phyloP scores from a whole-genome alignment of 2,888 invertebrate genomes.

The Drosophila mercatorum region DNA sequence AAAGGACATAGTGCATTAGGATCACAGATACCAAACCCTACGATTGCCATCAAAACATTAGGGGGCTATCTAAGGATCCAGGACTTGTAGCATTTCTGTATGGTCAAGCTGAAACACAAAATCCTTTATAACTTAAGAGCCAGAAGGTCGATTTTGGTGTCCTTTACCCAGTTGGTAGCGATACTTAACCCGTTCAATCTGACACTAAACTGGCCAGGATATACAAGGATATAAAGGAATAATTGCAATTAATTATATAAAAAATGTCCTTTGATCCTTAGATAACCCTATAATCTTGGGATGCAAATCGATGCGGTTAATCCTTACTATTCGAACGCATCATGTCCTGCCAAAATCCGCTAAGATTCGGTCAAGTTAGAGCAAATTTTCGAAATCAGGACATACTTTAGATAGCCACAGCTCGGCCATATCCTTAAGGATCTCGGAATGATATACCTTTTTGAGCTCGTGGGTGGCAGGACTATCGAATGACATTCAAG shows the following conservation, averaged over 20 bases:
- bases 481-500: constrained; percentile 3
- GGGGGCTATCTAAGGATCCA: not conserved
- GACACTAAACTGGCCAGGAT: no score
- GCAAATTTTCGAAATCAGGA: not conserved
- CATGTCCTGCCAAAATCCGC: not conserved
- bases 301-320: not conserved
- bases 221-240: not conserved
- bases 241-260: not conserved
- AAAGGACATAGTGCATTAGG: not conserved
- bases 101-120: no score
- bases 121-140: no score
- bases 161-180: no score
- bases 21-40: not conserved
- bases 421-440: not conserved
- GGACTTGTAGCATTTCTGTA: no score
- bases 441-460: not conserved
- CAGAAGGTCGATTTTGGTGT: no score
- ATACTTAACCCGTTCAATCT: no score
- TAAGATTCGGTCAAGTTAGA: not conserved
- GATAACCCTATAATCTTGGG: not conserved
- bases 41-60: not conserved
- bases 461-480: not conserved
- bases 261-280: not conserved
- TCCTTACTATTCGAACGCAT: not conserved
- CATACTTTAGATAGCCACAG: not conserved